Conservation (phyloP, 2,113 vertebrate species). For the Parus major region DNA sequence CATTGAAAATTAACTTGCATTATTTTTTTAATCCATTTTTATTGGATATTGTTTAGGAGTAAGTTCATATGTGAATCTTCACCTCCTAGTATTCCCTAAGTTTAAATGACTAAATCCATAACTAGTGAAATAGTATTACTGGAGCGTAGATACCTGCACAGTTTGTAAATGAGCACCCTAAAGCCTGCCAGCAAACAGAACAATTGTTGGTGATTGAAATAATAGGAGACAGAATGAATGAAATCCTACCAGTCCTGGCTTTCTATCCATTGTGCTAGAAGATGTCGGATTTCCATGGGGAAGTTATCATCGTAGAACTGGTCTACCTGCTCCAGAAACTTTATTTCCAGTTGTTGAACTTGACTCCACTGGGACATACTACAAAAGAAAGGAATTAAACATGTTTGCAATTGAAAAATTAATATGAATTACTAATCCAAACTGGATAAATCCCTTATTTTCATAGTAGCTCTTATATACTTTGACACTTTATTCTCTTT, state of each 20-base stretch:
- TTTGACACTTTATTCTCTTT: not conserved
- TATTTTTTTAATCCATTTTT: not conserved
- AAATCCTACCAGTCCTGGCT: slow-evolving; percentile 89
- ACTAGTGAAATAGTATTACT: not conserved
- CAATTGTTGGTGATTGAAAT: not conserved
- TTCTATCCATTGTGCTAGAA: slow-evolving; percentile 93
- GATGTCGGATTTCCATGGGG: slow-evolving; percentile 95
- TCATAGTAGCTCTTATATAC: not conserved
- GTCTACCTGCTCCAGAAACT: slow-evolving; percentile 94
- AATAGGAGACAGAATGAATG: not conserved
- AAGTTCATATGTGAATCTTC: not conserved
- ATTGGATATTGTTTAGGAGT: not conserved
- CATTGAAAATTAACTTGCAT: not conserved
- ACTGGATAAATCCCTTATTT: not conserved
- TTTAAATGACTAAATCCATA: not conserved
- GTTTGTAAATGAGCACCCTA: not conserved
- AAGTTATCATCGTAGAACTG: slow-evolving; percentile 97
- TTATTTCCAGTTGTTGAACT: slow-evolving; percentile 93
- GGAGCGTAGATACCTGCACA: not conserved
- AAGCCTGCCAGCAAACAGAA: not conserved
- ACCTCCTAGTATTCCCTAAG: not conserved
- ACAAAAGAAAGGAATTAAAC: slow-evolving; percentile 26
- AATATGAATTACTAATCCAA: not conserved
- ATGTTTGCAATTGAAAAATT: not conserved
- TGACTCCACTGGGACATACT: slow-evolving; percentile 98